These are phyloP conservation scores for Hedychridium roseum DNA, from an alignment of 2,888 invertebrate genomes.

Conservation along the genomic window DNA sequence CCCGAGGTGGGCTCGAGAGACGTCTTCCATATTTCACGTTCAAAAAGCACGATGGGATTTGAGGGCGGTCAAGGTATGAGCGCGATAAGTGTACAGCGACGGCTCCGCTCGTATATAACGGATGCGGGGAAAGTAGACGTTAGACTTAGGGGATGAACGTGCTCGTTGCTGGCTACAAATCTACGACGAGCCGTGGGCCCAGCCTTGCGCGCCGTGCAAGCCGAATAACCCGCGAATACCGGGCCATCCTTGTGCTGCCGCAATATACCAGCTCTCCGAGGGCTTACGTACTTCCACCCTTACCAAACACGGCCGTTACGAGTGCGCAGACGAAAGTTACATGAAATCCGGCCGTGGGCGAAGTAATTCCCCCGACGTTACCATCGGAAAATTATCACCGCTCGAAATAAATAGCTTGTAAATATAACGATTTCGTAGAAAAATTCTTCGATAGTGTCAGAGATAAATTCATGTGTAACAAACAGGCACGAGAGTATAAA, in stretches of 20 bases:
- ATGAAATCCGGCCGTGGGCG: no score
- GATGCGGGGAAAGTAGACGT: constrained; percentile 41
- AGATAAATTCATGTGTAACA: no score
- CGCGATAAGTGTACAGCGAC: constrained; percentile 46
- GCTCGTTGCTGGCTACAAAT: constrained; percentile 57
- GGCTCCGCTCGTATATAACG: constrained; percentile 48
- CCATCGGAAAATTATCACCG: no score
- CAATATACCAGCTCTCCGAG: constrained; percentile 31
- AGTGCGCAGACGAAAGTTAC: no score
- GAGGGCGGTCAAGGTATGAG: constrained; percentile 49
- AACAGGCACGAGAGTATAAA: no score
- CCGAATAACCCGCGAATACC: constrained; percentile 35
- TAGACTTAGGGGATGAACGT: constrained; percentile 55
- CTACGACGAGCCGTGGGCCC: constrained; percentile 51
- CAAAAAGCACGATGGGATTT: constrained; percentile 51
- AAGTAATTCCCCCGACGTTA: no score
- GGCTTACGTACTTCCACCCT: no score
- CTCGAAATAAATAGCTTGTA: no score
- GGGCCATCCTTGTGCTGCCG: constrained; percentile 22
- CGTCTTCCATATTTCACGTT: constrained; percentile 43
- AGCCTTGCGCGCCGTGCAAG: constrained; percentile 33
- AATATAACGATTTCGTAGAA: no score
- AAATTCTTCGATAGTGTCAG: no score
- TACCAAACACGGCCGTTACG: no score
- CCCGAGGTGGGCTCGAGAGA: no score